Base-by-base conservation (phyloP, 2,797 vertebrate genomes). In the Centroberyx gerrardi region DNA sequence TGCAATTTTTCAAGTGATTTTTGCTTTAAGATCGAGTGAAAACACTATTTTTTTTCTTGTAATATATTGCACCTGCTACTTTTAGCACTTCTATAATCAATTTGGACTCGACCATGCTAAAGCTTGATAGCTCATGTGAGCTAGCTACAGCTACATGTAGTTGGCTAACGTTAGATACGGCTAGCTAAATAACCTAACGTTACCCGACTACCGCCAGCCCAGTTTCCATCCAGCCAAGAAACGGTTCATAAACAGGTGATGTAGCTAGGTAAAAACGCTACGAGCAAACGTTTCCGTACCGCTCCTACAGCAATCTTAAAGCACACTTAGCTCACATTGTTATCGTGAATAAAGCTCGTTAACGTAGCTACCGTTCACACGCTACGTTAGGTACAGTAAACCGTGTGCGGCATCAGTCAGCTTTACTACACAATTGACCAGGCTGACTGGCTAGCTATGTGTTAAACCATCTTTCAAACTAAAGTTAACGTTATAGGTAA, bases 111-210 rank as follows among this genome's bases (percentile, higher is more conserved):
- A 33, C 1, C 5, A 3, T 8, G 9, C 3, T 2, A 15, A 51
- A 13, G 18, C 13, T 38, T 31, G 9, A 29, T 0, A 17, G 46
- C 14, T 22, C 22, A 22, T 48, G 29, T n/a, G 5, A 10, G 33
- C 22, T 31, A 74, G 61, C 42, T 22, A 6, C 36, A 56, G 9
- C n/a, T 40, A 49, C 77, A 64, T 54, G 53, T 22, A 27, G n/a
- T 67, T 87, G 86, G 85, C 82, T 33, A 48, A 48, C 17, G 14
- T 15, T 44, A 44, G 42, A 44, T 14, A 9, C 9, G 42, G 27
- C 15, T 58, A 44, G 78, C 82, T 76, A 59, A 36, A 40, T 17
- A 54, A 63, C 55, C 51, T 40, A 73, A 40, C 38, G 66, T 62
- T 38, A 15, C n/a, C 15, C 8, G 18, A 72, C 28, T 31, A 1